Conservation (phyloP, 2,113 vertebrate species). For the Microtus pennsylvanicus region DNA sequence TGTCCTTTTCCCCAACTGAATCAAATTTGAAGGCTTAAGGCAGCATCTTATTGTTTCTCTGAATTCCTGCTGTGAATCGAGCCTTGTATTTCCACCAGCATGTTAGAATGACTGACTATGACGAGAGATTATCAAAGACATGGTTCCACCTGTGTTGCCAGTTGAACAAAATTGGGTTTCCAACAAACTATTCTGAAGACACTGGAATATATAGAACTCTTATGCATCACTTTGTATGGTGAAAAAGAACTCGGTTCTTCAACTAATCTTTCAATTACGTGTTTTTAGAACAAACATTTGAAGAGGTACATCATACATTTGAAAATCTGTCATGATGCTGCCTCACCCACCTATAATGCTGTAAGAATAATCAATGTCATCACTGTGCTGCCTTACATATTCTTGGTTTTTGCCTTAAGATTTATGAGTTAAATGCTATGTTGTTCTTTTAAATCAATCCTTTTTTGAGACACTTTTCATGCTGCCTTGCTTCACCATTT, state of each 20-base stretch:
- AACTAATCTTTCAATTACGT: background rate
- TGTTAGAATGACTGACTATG: background rate
- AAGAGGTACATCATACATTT: background rate
- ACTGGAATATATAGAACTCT: background rate
- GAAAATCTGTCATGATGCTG: background rate
- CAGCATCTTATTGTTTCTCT: background rate
- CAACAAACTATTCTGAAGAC: background rate
- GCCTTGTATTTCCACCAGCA: background rate
- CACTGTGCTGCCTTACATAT: too few species aligned
- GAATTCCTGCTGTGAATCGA: background rate
- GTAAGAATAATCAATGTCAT: too few species aligned
- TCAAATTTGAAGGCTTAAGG: background rate
- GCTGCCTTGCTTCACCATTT: background rate
- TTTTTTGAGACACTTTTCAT: background rate
- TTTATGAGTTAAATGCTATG: background rate
- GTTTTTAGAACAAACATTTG: background rate
- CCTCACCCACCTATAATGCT: too few species aligned
- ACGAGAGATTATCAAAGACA: background rate
- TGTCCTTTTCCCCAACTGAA: background rate
- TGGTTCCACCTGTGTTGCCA: background rate
- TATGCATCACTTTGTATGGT: background rate
- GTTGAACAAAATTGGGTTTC: background rate
- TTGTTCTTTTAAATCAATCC: background rate
- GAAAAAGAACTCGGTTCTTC: background rate
- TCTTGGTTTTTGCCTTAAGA: background rate